A percentile compares a stretch with the other conserved stretches of the same genome.
These are phyloP conservation scores for Neolamprologus cancellatus DNA, from an alignment of 2,113 vertebrate species.

Conservation along the genomic window DNA sequence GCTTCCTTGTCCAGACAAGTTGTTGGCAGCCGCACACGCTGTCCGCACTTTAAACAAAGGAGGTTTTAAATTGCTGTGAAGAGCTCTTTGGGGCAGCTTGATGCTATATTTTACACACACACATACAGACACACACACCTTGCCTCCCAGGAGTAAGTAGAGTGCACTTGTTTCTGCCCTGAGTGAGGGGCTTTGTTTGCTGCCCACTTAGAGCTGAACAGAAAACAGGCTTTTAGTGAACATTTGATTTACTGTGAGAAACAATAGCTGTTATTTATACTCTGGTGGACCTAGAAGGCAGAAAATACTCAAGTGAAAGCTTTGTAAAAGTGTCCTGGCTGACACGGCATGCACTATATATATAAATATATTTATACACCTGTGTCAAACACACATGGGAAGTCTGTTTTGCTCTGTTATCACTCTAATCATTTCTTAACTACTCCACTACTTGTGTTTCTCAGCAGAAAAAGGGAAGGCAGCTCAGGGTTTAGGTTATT, in stretches of 20 bases:
- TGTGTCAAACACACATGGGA: neutral
- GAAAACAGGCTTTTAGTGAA: slow-evolving; percentile 45
- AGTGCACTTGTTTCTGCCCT: slow-evolving; percentile 40
- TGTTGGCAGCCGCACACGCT: neutral
- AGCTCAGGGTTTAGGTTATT: neutral
- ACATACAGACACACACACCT: neutral
- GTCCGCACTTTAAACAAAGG: neutral
- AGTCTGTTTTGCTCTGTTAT: neutral
- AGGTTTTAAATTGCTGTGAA: slow-evolving; percentile 16
- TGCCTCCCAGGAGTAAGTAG: slow-evolving; percentile 43
- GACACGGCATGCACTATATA: neutral
- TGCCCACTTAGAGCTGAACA: slow-evolving; percentile 23
- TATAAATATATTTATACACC: neutral
- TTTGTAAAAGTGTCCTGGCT: neutral
- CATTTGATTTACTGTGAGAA: slow-evolving; percentile 22
- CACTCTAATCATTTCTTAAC: neutral
- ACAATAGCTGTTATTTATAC: slow-evolving; percentile 51
- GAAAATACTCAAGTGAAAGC: slow-evolving; percentile 20
- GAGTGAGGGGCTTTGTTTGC: slow-evolving; percentile 33
- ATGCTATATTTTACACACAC: slow-evolving; percentile 13
- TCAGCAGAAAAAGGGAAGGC: neutral
- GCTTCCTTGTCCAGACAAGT: slow-evolving; percentile 34
- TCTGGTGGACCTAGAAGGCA: neutral
- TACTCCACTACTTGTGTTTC: neutral
- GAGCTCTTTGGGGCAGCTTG: slow-evolving; percentile 1